Base-by-base conservation (phyloP, 2,113 vertebrate species). In the Enhydra lutris region DNA sequence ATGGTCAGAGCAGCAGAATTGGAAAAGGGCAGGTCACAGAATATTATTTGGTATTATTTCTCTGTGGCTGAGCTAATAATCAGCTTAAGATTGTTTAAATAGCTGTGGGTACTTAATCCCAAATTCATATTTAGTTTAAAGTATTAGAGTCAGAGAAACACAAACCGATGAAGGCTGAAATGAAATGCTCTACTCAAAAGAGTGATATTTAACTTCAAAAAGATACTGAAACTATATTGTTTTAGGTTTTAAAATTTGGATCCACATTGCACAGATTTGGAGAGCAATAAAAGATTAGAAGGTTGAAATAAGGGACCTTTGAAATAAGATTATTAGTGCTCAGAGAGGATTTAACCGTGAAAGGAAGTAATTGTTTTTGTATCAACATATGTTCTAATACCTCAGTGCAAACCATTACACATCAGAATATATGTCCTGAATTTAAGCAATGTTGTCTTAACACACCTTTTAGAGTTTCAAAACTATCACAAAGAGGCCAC, bases 291-390 rank as follows among this genome's bases (percentile, higher is more conserved):
- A 87, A 45, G 24, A 78, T 76, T 86, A 86, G 55, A 91, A 94
- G 39, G 18, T 23, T 94, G 65, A 52, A 96, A 83, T 6, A 29
- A 89, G 63, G 36, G 26, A 52, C 29, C 76, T 91, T 91, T 81
- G 65, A 94, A 95, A 97, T 71, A 96, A 94, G 88, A 91, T 96
- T 91, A 94, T 93, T 90, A 81, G 50, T 31, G 24, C 47, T 95
- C 50, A 93, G 39, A 36, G 42, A 67, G 47, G 91, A 29, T 94
- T 94, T 98, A 88, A 52, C 84, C 3, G 0, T 31, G n/a, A 92
- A n/a, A 91, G 12, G 20, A 97, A 9, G 63, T 78, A 23, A 94
- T 92, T 97, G 80, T 79, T 96, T 92, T 85, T 52, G 2, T 85
- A 76, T 63, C 67, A 81, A 78, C 26, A 36, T 80, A 87, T 97